Percentiles rank a stretch among this genome's conserved stretches.
phyloP scores from a whole-genome alignment of 2,888 invertebrate genomes.

The Trichogramma evanescens region DNA sequence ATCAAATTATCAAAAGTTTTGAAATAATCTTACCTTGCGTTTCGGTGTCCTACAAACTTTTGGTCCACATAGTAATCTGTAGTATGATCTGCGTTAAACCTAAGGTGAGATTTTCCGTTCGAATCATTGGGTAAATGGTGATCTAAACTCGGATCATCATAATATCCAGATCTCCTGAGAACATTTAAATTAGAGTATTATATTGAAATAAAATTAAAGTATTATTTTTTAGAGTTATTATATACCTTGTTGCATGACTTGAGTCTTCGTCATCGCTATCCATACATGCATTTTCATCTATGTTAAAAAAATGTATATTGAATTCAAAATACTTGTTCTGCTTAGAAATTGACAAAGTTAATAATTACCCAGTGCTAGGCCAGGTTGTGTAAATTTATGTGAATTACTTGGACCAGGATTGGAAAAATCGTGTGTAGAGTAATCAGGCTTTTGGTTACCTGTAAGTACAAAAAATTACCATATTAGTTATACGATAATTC shows the following conservation, averaged over 20 bases:
- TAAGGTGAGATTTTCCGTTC: too few species aligned
- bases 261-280: constrained; percentile 44
- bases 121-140: too few species aligned
- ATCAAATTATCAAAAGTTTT: constrained; percentile 7
- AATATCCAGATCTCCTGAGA: neutral
- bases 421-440: constrained; percentile 28
- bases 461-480: neutral
- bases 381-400: constrained; percentile 22
- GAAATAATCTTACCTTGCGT: constrained; percentile 55
- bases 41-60: constrained; percentile 72
- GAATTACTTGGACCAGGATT: constrained; percentile 36
- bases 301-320: constrained; percentile 16
- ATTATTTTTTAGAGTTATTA: neutral
- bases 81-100: constrained; percentile 31
- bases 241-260: neutral
- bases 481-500: neutral
- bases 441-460: neutral
- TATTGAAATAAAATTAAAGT: neutral
- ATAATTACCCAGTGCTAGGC: too few species aligned
- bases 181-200: neutral
- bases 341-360: too few species aligned
- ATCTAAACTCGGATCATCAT: too few species aligned
- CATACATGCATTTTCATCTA: constrained; percentile 40
- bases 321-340: neutral
- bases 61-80: constrained; percentile 55